Evolutionary conservation across 2,797 vertebrate species (phyloP).

Genomic region (Halcyon chelicuti): DNA sequence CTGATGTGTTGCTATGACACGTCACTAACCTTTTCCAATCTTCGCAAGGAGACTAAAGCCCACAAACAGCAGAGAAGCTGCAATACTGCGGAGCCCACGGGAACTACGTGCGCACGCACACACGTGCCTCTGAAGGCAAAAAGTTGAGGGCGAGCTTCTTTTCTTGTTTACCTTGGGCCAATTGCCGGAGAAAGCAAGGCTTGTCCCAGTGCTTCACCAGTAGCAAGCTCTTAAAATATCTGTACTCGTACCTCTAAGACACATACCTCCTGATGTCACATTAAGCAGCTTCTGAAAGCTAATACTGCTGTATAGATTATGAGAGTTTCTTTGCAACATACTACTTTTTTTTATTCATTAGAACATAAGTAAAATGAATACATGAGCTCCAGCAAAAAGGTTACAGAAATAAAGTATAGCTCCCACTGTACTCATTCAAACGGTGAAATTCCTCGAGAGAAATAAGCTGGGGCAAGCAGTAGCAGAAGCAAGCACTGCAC

Average conservation of each 20-base stretch:
- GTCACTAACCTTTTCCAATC: background rate
- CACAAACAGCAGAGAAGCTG: background rate
- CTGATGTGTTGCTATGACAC: background rate
- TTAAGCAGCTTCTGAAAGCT: background rate
- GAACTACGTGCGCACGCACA: fast-evolving
- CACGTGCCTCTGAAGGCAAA: fast-evolving
- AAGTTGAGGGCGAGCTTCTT: background rate
- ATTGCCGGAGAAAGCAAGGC: background rate
- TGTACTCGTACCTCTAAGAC: background rate
- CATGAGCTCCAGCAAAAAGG: background rate
- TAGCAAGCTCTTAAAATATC: background rate
- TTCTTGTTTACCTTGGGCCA: background rate
- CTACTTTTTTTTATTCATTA: background rate
- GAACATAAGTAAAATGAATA: background rate
- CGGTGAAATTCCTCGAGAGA: background rate
- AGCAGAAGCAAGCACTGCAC: background rate
- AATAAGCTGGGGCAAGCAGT: background rate
- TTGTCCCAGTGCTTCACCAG: background rate
- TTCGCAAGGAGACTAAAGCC: background rate
- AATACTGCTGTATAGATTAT: fast-evolving
- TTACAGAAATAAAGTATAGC: background rate
- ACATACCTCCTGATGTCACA: fast-evolving
- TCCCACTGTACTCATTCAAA: background rate
- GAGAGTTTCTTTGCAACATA: background rate
- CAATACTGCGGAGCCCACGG: fast-evolving